A percentile compares a stretch with the other conserved stretches of the same genome.
Evolutionary conservation across 2,113 vertebrate species (phyloP).

Genomic region (western clawed frog (Xenopus tropicalis)): UCB_Xtro_10.0 CM004449.2:108616001-108616500

Average conservation of each 20-base stretch:
- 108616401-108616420: too few relatives aligned
- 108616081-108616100: too few relatives aligned
- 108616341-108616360: background rate
- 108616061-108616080: too few relatives aligned
- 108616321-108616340: conserved; percentile 10
- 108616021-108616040: too few relatives aligned
- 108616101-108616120: background rate
- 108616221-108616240: too few relatives aligned
- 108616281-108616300: background rate
- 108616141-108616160: background rate
- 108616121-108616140: conserved; percentile 18
- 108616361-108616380: background rate
- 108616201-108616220: too few relatives aligned
- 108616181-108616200: conserved; percentile 9
- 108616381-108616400: conserved; percentile 1
- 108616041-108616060: too few relatives aligned
- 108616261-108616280: background rate
- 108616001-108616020: too few relatives aligned
- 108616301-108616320: background rate
- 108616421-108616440: too few relatives aligned
- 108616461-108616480: too few relatives aligned
- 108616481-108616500: too few relatives aligned
- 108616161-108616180: background rate
- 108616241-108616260: background rate
- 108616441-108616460: too few relatives aligned